Base-by-base conservation (phyloP, 2,113 vertebrate species). In the Phrynosoma platyrhinos region DNA sequence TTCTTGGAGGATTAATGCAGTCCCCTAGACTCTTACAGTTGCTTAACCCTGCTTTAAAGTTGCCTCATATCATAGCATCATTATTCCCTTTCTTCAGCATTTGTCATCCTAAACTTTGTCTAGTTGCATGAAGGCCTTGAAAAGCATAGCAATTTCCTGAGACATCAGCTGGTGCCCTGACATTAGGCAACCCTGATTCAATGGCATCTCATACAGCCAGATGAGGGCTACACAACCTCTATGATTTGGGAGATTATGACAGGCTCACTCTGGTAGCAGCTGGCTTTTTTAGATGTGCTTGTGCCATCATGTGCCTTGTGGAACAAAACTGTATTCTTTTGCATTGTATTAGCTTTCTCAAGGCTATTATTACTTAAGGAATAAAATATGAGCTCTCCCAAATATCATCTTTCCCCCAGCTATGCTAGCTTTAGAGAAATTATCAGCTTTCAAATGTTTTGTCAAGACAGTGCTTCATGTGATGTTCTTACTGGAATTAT, bases 381-480 rank as follows among this genome's bases (percentile, higher is more conserved):
- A 21, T 3, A 84, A 82, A 89, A 8, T 18, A 85, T 69, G 58
- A 1, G 9, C 0, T 0, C 91, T 79, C 79, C 14, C 69, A 77
- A 68, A 27, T 32, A 68, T 75, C 52, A 42, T 77, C 16, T 40
- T 80, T 68, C 25, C 32, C 52, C 58, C 58, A 82, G 79, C 62
- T 82, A 47, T 69, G 77, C 32, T 18, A 42, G 27, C 62, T 58
- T 86, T 52, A 86, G 76, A 82, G 74, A 80, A 83, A 88, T 86
- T 77, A 89, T 82, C 32, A 16, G 71, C 62, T 90, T 83, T 87
- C 68, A 79, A 92, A 47, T 2, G 83, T 5, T 90, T 90, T 85
- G 72, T 79, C 84, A 88, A 1, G 23, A 89, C 52, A 66, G 4
- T 1, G 36, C 2, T 0, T 10, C 82, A 79, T 36, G 58, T 87